These are phyloP conservation scores for Peromyscus polionotus DNA, from an alignment of 2,113 vertebrate genomes.

Conservation along the genomic window DNA sequence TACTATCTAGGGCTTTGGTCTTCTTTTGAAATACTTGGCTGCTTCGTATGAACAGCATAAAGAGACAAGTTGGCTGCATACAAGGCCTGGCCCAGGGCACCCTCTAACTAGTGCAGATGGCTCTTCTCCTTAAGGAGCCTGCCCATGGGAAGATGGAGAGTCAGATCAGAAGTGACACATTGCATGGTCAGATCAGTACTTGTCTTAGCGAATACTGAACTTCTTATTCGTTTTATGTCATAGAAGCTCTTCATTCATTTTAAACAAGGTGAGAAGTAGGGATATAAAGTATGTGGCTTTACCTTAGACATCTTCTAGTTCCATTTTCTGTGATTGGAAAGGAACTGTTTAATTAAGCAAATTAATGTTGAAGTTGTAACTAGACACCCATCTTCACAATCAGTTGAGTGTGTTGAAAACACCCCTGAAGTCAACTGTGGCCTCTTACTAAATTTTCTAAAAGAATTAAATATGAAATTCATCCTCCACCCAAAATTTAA, in stretches of 20 bases:
- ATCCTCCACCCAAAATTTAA: not conserved
- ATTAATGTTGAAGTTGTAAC: not conserved
- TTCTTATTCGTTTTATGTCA: not conserved
- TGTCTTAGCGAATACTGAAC: not conserved
- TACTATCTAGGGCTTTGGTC: not conserved
- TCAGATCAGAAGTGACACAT: not conserved
- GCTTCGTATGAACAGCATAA: not conserved
- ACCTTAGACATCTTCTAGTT: not conserved
- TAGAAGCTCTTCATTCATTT: not conserved
- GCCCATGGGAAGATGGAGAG: not conserved
- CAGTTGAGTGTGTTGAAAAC: not conserved
- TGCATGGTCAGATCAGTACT: no score
- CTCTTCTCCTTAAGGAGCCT: not conserved
- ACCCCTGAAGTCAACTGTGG: not conserved
- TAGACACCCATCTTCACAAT: not conserved
- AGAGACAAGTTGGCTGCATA: not conserved
- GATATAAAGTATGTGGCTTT: not conserved
- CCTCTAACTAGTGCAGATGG: not conserved
- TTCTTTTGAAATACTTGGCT: not conserved
- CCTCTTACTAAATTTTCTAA: not conserved
- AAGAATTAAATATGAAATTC: not conserved
- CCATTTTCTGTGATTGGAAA: not conserved
- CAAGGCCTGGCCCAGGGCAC: not conserved
- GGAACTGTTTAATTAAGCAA: not conserved
- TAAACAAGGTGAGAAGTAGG: not conserved